Evolutionary conservation across 37 sponge, comb jelly and placozoan species (phyloP), one percentile per base, ranked within the genome.

Genomic region (Cliona cf. orientalis): DNA sequence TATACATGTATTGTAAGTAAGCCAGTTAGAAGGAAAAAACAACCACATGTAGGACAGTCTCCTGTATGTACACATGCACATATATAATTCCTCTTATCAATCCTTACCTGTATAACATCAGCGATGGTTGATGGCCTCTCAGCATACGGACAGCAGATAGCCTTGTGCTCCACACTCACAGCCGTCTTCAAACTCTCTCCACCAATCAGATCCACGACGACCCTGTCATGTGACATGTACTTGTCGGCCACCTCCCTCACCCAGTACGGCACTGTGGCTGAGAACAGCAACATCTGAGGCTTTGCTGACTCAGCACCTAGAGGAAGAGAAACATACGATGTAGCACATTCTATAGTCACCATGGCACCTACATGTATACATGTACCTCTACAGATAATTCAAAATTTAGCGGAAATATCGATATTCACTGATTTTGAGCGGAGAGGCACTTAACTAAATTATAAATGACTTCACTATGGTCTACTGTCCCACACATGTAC

Each of bases 221-320:
- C 79, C 34, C 53, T 70, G 40, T 90, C 91, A 21, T 69, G 44
- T 33, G 58, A 43, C 97, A 96, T 96, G 83, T 96, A 96, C 45
- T 74, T 67, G 14, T 58, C 69, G 7, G 95, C 93, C 11, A 86
- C 90, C 19, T 81, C 58, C 22, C 68, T 25, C 23, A 95, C 98
- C 98, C 98, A 98, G 23, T 33, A 32, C 7, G 98, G 98, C 67
- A 98, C 71, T 19, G 98, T 98, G 56, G 98, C 98, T 34, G 96
- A 95, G 80, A 98, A 98, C 25, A 98, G 82, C 66, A 98, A 61
- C 75, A 93, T 75, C 74, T 98, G 98, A 22, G 96, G 96, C 58
- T 91, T n/a, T n/a, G n/a, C n/a, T n/a, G n/a, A n/a, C n/a, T n/a
- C n/a, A n/a, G n/a, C n/a, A n/a, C n/a, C n/a, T n/a, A n/a, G n/a